Evolutionary conservation across 92 coral and sea anemone genomes (phyloP).

Genomic region (Phenganax marumi): DNA sequence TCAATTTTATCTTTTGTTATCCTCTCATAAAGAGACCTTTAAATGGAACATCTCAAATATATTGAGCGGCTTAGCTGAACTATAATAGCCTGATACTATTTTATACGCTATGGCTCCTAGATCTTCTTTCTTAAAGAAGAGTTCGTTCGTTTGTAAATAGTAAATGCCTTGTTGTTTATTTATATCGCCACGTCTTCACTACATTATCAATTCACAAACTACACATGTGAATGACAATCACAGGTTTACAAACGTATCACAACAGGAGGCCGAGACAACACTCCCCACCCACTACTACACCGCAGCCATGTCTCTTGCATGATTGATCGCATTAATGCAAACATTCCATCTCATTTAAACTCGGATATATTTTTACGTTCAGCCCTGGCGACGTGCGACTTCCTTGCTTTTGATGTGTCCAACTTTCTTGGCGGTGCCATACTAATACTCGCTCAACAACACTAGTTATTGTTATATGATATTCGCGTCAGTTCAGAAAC

Average conservation of each 20-base stretch:
- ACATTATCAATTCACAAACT: not conserved
- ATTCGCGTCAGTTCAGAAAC: conserved; percentile 7
- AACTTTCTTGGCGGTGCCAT: conserved; percentile 1
- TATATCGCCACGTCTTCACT: conserved; percentile 16
- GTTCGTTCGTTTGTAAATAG: not conserved
- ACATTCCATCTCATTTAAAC: conserved; percentile 14
- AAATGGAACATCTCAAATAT: no score
- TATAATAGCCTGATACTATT: no score
- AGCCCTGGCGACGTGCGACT: conserved; percentile 25
- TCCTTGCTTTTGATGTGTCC: not conserved
- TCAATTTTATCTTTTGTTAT: no score
- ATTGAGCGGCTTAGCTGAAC: no score
- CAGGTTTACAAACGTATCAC: conserved; percentile 24
- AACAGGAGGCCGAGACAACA: conserved; percentile 12
- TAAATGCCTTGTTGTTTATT: not conserved
- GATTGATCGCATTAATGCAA: conserved; percentile 16
- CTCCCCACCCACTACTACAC: conserved; percentile 25
- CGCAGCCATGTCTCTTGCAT: conserved; percentile 7
- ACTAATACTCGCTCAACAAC: not conserved
- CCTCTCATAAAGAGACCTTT: no score
- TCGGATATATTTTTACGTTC: not conserved
- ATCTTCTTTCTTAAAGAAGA: not conserved
- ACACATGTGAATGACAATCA: conserved; percentile 18
- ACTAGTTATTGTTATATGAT: conserved; percentile 1
- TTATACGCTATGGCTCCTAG: not conserved